Evolutionary conservation across 2,113 vertebrate genomes (phyloP).

Genomic region (Macrotis lagotis): DNA sequence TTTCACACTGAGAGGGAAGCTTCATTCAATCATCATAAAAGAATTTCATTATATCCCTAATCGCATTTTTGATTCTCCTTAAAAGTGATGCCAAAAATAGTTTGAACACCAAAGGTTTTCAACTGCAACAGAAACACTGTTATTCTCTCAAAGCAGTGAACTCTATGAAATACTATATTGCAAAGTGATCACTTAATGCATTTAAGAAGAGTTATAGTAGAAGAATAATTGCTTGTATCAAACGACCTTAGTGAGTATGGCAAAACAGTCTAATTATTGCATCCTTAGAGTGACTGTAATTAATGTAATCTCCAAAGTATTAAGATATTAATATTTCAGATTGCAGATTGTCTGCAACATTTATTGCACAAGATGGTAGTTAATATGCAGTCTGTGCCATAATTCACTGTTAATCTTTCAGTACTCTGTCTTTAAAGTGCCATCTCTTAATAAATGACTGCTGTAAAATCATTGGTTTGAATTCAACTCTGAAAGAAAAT

Average conservation of each 20-base stretch:
- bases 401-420: conserved; percentile 79
- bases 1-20: background rate
- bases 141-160: conserved; percentile 31
- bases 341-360: conserved; percentile 76
- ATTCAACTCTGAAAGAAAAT: conserved; percentile 52
- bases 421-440: conserved; percentile 66
- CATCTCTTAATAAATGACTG: conserved; percentile 67
- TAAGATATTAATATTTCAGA: conserved; percentile 80
- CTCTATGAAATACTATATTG: background rate
- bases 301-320: conserved; percentile 77
- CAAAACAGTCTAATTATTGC: conserved; percentile 77
- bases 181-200: conserved; percentile 37
- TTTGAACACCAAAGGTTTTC: background rate
- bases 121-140: background rate
- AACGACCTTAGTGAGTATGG: conserved; percentile 64
- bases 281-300: conserved; percentile 76
- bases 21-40: conserved; percentile 29
- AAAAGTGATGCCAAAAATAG: background rate
- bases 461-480: conserved; percentile 62
- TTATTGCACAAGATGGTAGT: conserved; percentile 71
- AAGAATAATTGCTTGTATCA: conserved; percentile 78
- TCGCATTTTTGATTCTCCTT: conserved; percentile 17
- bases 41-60: conserved; percentile 12
- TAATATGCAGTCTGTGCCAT: conserved; percentile 68
- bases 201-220: conserved; percentile 52